Base-by-base conservation (phyloP, 2,888 invertebrate genomes). In the Epirrhoe tristata region DNA sequence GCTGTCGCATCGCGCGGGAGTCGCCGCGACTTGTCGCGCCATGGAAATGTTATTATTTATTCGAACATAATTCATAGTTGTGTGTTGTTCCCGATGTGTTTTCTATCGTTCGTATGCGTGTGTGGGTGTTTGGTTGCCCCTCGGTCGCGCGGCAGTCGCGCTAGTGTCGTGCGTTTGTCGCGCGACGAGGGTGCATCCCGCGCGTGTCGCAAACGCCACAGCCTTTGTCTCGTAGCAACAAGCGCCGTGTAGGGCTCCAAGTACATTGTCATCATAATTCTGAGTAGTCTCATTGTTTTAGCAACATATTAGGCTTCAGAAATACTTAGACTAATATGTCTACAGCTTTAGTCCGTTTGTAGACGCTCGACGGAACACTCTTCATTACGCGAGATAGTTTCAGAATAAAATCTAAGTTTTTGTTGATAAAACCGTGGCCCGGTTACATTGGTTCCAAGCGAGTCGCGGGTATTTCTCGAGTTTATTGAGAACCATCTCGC, bases 41-140 rank as follows among this genome's bases (percentile, higher is more conserved):
- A 51, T 39, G 54, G 63, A 5, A 50, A 69, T 39, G 55, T 67
- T 74, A 72, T 78, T 75, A 73, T 77, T 78, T 73, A 78, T 78
- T 80, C 72, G 74, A 70, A 72, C 67, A 72, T 75, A 75, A 72
- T 79, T 80, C 74, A 79, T 80, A 80, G 77, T 76, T 77, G 81
- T 74, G 78, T 83, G 80, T 81, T 72, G 79, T 81, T 81, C 77
- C 77, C 77, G 71, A 72, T 76, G 72, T 75, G 77, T 73, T 77
- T 77, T 76, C 77, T 77, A 74, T 75, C 74, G 78, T 72, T 70
- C 67, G 71, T 72, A 70, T 69, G 68, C 67, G 70, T 71, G 72
- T 69, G 61, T 72, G 73, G 50, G 71, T 73, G 74, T 66, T 59
- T 65, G 65, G 43, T 32, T 17, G 67, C n/a, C 32, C 24, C 16